Conservation (phyloP, 2,113 vertebrate genomes). For the Megatriorchis doriae region DNA sequence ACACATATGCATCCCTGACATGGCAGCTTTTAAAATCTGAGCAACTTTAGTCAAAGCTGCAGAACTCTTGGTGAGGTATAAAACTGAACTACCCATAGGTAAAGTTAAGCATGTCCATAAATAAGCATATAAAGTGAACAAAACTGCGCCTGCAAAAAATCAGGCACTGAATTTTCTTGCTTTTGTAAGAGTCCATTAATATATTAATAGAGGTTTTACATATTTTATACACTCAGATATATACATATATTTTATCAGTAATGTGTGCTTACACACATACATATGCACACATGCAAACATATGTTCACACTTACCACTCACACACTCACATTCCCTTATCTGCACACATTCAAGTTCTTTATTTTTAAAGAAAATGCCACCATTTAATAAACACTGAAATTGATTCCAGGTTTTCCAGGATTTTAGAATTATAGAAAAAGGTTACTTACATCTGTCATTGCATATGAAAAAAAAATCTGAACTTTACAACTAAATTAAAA, state of each 20-base stretch:
- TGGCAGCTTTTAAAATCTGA: neutral
- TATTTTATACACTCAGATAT: constrained; percentile 39
- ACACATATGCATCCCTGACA: neutral
- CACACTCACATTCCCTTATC: neutral
- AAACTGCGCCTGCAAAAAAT: neutral
- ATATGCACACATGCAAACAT: neutral
- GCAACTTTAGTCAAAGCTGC: neutral
- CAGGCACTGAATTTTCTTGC: neutral
- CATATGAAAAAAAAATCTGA: neutral
- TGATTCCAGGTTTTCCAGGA: neutral
- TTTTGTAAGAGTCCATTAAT: constrained; percentile 12
- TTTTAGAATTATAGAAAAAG: constrained; percentile 13
- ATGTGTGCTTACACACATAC: constrained; percentile 3
- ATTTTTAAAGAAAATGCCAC: constrained; percentile 40
- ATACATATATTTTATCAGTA: constrained; percentile 51
- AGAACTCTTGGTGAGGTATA: neutral
- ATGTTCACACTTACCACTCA: neutral
- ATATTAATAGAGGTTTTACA: neutral
- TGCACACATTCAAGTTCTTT: constrained; percentile 1
- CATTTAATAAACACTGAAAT: constrained; percentile 3
- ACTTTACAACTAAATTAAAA: constrained; percentile 11
- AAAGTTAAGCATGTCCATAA: neutral
- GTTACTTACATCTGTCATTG: neutral
- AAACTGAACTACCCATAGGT: neutral
- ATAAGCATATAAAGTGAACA: neutral